phyloP scores from a whole-genome alignment of 2,797 vertebrate genomes.

The Hirundo rustica region DNA sequence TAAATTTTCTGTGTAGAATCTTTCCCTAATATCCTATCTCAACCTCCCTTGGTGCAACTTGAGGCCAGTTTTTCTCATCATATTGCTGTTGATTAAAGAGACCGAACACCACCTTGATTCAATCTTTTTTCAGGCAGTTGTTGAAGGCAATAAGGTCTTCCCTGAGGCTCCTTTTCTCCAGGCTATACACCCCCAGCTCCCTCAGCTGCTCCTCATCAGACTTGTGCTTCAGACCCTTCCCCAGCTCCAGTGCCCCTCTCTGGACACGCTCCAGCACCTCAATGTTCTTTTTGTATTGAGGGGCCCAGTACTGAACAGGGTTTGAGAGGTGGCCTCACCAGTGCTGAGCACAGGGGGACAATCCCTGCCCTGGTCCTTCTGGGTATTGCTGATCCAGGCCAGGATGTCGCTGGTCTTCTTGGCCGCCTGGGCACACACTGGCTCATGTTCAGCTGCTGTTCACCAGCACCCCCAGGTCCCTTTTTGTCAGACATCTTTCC shows the following conservation, averaged over 20 bases:
- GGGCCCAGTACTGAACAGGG: neutral
- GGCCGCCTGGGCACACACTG: neutral
- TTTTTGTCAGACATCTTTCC: neutral
- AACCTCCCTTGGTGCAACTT: neutral
- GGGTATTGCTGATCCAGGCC: rapidly evolving
- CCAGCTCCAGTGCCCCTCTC: neutral
- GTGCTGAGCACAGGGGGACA: rapidly evolving
- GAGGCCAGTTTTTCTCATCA: neutral
- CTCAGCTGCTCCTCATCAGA: neutral
- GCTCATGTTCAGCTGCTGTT: neutral
- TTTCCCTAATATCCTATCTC: neutral
- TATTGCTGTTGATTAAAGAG: rapidly evolving
- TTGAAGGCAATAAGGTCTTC: neutral
- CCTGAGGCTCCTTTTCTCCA: neutral
- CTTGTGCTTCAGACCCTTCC: neutral
- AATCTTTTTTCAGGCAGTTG: neutral
- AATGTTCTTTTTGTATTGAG: neutral
- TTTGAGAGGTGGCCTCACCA: rapidly evolving
- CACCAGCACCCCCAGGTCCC: rapidly evolving
- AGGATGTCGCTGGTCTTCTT: rapidly evolving
- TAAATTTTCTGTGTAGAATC: neutral
- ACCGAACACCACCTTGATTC: rapidly evolving
- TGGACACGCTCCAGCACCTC: rapidly evolving
- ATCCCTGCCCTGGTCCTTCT: rapidly evolving
- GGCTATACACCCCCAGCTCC: rapidly evolving